Base-by-base conservation (phyloP, 2,113 vertebrate species). In the Eidolon helvum region DNA sequence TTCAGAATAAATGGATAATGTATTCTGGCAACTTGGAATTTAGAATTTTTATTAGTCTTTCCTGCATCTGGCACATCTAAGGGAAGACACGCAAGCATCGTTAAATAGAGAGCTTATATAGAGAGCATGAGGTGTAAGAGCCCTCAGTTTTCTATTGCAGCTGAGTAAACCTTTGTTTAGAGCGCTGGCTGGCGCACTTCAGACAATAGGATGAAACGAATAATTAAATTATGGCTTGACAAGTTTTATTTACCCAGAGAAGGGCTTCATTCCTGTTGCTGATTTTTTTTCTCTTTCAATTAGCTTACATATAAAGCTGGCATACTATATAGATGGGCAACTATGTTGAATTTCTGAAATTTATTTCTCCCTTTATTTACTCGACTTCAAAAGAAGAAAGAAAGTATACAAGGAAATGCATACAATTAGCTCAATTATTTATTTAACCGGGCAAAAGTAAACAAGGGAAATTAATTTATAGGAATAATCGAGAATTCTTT, bases 301-400 rank as follows among this genome's bases (percentile, higher is more conserved):
- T 18, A 69, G 77, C 18, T 75, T 87, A 19, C 35, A 68, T 43
- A 69, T 38, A 75, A 84, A 83, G 24, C 0, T n/a, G 38, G 24
- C 11, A 65, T 78, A 38, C 1, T 83, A 2, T 84, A 19, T 48
- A n/a, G n/a, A 91, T 91, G 65, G 66, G 61, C 5, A 61, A 78
- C 15, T 48, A 59, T 57, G n/a, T 94, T 85, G n/a, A 95, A 88
- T 78, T 80, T 74, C 80, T 79, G 75, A 57, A 74, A 93, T 80
- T 61, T 59, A 50, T 74, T 95, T 94, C 19, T 94, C 38, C 19
- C 77, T 78, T 83, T 87, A 40, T 87, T 80, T 90, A 84, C 30
- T 7, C 38, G 69, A 59, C 24, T 87, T 96, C 55, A 92, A 84
- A 87, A 87, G 75, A 69, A 82, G 83, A 72, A 95, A 91, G 53